Conservation (phyloP, 2,797 vertebrate species). For the Heliangelus exortis region DNA sequence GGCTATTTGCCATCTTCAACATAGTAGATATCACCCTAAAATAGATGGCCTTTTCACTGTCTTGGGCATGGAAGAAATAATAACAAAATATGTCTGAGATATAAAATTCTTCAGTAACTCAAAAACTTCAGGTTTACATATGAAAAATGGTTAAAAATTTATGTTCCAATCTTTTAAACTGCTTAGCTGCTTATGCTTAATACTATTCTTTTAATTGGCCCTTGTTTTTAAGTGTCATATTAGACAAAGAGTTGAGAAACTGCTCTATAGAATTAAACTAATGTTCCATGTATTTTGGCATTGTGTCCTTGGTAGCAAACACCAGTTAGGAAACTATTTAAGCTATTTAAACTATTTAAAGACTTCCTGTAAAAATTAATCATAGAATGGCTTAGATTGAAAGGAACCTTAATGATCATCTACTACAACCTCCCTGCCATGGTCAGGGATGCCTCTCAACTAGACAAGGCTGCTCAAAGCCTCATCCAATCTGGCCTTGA, state of each 20-base stretch:
- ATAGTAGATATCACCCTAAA: neutral
- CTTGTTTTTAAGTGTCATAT: neutral
- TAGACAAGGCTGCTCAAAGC: too few relatives aligned
- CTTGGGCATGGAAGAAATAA: neutral
- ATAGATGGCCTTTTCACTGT: neutral
- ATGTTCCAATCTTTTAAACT: neutral
- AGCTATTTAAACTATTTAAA: neutral
- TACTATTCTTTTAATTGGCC: rapidly evolving
- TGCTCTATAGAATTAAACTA: neutral
- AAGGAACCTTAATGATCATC: too few relatives aligned
- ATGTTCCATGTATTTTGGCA: neutral
- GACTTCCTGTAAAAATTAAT: neutral
- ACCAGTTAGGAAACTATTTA: neutral
- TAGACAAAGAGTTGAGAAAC: neutral
- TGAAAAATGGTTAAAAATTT: neutral
- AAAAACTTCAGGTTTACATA: neutral
- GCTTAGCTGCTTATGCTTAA: neutral
- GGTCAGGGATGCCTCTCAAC: too few relatives aligned
- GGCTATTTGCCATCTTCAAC: neutral
- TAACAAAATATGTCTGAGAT: neutral
- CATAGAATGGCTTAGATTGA: too few relatives aligned
- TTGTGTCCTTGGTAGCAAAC: neutral
- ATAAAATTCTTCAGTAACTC: neutral
- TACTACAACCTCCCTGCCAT: too few relatives aligned
- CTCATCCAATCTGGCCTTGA: too few relatives aligned